Conservation (phyloP, 2,113 vertebrate genomes). For the Phyllostomus hastatus region DNA sequence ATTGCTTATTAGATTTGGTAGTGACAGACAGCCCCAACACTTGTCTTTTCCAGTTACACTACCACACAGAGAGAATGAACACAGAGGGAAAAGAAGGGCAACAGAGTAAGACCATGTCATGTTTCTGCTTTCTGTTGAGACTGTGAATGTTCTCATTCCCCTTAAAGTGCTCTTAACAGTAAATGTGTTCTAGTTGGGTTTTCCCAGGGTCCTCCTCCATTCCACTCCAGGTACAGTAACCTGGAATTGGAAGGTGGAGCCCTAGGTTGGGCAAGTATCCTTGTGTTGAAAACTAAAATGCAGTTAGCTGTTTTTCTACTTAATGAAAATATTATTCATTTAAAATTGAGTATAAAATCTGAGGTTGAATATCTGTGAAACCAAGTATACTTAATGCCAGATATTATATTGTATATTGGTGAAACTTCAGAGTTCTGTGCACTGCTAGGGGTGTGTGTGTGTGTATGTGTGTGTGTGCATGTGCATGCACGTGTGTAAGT, state of each 20-base stretch:
- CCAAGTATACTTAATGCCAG: not conserved
- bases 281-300: not conserved
- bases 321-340: not conserved
- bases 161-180: not conserved
- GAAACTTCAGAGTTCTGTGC: not conserved
- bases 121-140: not conserved
- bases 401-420: not conserved
- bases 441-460: not conserved
- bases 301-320: not conserved
- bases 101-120: not conserved
- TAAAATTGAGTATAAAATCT: not conserved
- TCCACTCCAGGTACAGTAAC: not conserved
- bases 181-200: not conserved
- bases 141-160: not conserved
- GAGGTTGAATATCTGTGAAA: not conserved
- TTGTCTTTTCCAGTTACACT: too few species aligned
- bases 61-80: not conserved
- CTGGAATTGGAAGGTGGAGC: not conserved
- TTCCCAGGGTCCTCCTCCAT: not conserved
- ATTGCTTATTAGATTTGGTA: too few species aligned
- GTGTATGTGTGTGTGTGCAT: too few species aligned
- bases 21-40: too few species aligned
- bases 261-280: not conserved
- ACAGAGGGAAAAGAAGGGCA: not conserved
- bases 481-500: not conserved